Percentiles rank a stretch among this genome's conserved stretches.
Conservation (phyloP, 2,888 invertebrate species). For the Dexiosoma caninum region DNA sequence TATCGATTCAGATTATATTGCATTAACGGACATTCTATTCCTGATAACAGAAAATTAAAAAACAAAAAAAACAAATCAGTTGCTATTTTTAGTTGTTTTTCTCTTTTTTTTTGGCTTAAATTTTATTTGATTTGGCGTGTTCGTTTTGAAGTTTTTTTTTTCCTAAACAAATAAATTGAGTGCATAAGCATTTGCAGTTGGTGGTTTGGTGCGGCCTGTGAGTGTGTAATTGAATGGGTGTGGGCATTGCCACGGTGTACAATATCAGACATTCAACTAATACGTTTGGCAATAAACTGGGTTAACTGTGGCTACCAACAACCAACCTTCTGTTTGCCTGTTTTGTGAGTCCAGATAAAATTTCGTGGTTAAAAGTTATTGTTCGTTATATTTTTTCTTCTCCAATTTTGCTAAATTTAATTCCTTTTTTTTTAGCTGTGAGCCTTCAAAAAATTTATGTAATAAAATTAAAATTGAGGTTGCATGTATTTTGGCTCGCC, state of each 20-base stretch:
- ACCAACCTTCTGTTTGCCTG: conserved; percentile 1
- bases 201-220: neutral
- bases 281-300: neutral
- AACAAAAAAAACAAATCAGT: too few species aligned
- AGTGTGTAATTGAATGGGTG: neutral
- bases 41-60: neutral
- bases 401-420: neutral
- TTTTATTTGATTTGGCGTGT: neutral
- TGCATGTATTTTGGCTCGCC: neutral
- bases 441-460: conserved; percentile 23
- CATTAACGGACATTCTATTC: neutral
- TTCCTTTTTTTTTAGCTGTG: neutral
- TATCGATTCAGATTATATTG: neutral
- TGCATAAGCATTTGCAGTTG: neutral
- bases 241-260: neutral
- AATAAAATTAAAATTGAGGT: conserved; percentile 32
- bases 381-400: neutral
- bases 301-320: conserved; percentile 9
- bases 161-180: conserved; percentile 4
- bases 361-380: neutral
- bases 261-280: conserved; percentile 1
- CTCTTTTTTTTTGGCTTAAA: neutral
- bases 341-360: neutral
- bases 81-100: too few species aligned
- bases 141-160: neutral